Evolutionary conservation across 1,140 invertebrate species (phyloP), one percentile per base, ranked within the genome.

Genomic region (Bombus fervidus): DNA sequence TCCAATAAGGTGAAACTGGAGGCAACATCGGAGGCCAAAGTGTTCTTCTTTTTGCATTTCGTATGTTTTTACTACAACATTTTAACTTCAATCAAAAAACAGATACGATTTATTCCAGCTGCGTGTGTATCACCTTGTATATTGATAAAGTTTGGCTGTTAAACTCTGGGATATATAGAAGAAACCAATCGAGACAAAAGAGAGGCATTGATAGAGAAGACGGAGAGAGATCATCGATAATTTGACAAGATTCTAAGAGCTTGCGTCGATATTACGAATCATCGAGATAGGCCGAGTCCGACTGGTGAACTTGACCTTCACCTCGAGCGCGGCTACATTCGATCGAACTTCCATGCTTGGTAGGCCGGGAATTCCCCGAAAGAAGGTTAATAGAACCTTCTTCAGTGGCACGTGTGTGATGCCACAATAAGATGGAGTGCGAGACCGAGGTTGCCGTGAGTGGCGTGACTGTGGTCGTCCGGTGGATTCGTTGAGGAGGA

Each of bases 231-330:
- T 3, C 3, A 43, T 31, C 28, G 47, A 41, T 13, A 41, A 31
- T 59, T 1, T 0, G 62, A 13, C 9, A 2, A 8, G 10, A 31
- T 28, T n/a, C 12, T 41, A 64, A 25, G 68, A 62, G 37, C 18
- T 31, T 28, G 53, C 34, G n/a, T 12, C 66, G 13, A 22, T 37
- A 12, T 25, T 34, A 43, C 47, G 74, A 83, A 89, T 90, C 82
- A 78, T 76, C 73, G 74, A 87, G 88, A 90, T 87, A 90, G 86
- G 69, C 74, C 86, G 75, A 86, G 34, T 81, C 81, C 64, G 71
- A 78, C 77, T 86, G 75, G 80, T 72, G 88, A 87, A 92, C 91
- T 91, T 91, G 91, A 89, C 91, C 91, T 92, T 92, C 91, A 90
- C 91, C 90, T 89, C 89, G 28, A 64, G 28, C 68, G 57, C 75